phyloP scores from a whole-genome alignment of 2,888 invertebrate species.

The Plutella xylostella region DNA sequence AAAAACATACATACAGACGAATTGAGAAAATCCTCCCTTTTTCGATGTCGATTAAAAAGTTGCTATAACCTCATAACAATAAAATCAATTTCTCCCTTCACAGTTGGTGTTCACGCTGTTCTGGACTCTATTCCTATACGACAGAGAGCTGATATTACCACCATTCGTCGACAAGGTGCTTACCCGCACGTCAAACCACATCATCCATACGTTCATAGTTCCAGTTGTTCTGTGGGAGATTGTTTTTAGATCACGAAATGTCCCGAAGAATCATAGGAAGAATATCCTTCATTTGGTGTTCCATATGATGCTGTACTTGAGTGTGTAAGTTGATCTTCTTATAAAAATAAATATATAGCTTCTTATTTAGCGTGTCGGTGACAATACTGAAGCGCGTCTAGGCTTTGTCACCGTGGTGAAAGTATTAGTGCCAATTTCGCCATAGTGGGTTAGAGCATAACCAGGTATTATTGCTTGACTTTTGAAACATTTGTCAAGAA shows the following conservation, averaged over 20 bases:
- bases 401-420: too few species aligned
- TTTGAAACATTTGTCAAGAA: too few species aligned
- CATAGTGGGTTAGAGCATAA: too few species aligned
- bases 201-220: conserved; percentile 44
- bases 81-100: conserved; percentile 24
- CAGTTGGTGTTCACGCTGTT: conserved; percentile 45
- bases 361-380: too few species aligned
- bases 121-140: conserved; percentile 39
- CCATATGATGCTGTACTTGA: conserved; percentile 31
- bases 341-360: too few species aligned
- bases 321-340: conserved; percentile 36
- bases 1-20: too few species aligned
- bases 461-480: too few species aligned
- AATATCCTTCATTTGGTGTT: conserved; percentile 29
- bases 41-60: too few species aligned
- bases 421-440: too few species aligned
- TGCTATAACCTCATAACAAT: too few species aligned
- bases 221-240: conserved; percentile 42
- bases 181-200: conserved; percentile 35
- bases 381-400: too few species aligned
- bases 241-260: conserved; percentile 28
- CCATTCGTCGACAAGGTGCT: conserved; percentile 32
- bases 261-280: conserved; percentile 33
- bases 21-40: too few species aligned
- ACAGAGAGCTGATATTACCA: conserved; percentile 41